phyloP scores from a whole-genome alignment of 1,140 invertebrate species.

The Spodoptera frugiperda region DNA sequence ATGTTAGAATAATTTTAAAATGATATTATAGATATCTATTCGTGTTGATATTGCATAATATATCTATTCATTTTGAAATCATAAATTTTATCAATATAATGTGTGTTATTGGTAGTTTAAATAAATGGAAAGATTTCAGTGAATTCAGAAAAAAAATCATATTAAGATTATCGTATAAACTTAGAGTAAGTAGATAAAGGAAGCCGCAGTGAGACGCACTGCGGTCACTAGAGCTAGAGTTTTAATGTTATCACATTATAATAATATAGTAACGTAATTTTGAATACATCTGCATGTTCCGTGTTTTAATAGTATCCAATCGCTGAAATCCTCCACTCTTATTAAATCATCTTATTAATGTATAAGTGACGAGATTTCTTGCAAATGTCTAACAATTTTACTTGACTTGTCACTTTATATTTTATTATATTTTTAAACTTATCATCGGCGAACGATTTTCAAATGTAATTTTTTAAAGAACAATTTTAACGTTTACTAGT shows the following conservation, averaged over 20 bases:
- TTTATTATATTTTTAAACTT: neutral
- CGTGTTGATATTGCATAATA: slow-evolving; percentile 24
- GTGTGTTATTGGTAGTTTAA: slow-evolving; percentile 19
- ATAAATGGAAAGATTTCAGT: slow-evolving; percentile 36
- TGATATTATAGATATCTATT: slow-evolving; percentile 30
- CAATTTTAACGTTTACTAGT: neutral
- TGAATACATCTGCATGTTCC: slow-evolving; percentile 34
- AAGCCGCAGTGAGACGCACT: neutral
- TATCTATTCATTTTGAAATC: slow-evolving; percentile 11
- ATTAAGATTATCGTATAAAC: slow-evolving; percentile 29
- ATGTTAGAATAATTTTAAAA: slow-evolving; percentile 44
- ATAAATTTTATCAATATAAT: slow-evolving; percentile 8
- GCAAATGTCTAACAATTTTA: neutral
- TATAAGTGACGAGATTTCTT: slow-evolving; percentile 35
- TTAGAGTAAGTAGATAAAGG: slow-evolving; percentile 35
- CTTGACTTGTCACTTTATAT: neutral
- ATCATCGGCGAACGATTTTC: neutral
- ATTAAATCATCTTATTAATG: slow-evolving; percentile 11
- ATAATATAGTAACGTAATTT: slow-evolving; percentile 20
- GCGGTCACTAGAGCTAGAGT: slow-evolving; percentile 24
- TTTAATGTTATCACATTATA: slow-evolving; percentile 22
- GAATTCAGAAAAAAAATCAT: slow-evolving; percentile 21
- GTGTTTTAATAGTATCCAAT: slow-evolving; percentile 28
- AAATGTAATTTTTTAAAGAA: neutral
- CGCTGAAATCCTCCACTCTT: slow-evolving; percentile 28